phyloP scores from a whole-genome alignment of 2,113 vertebrate genomes.

The Nothocercus julius region DNA sequence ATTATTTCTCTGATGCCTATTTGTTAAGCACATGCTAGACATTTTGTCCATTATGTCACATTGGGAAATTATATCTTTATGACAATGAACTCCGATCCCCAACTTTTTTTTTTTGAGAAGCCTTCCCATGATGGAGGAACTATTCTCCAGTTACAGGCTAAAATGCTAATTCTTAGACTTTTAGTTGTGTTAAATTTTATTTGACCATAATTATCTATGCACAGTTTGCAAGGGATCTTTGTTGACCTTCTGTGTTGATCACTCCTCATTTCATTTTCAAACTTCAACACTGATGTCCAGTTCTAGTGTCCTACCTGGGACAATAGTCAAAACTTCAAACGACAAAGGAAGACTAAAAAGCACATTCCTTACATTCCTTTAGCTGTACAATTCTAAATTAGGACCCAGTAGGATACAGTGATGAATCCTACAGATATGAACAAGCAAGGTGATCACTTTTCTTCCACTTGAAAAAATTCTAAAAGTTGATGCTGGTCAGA shows the following conservation, averaged over 20 bases:
- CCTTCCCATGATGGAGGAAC: background rate
- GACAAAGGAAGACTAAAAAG: background rate
- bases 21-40: slow-evolving; percentile 57
- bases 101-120: slow-evolving; percentile 20
- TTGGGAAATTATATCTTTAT: slow-evolving; percentile 38
- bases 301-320: background rate
- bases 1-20: slow-evolving; percentile 68
- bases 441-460: background rate
- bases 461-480: background rate
- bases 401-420: background rate
- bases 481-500: background rate
- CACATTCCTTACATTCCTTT: background rate
- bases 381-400: background rate
- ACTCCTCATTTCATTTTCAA: background rate
- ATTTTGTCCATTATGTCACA: slow-evolving; percentile 37
- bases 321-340: background rate
- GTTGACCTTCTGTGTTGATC: background rate
- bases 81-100: slow-evolving; percentile 24
- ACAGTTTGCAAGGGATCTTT: background rate
- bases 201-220: accelerated
- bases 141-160: background rate
- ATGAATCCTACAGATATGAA: background rate
- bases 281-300: accelerated
- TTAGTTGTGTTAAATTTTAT: background rate
- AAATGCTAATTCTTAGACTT: background rate